Evolutionary conservation across 2,888 invertebrate genomes (phyloP).

Genomic region (Apotomis betuletana): DNA sequence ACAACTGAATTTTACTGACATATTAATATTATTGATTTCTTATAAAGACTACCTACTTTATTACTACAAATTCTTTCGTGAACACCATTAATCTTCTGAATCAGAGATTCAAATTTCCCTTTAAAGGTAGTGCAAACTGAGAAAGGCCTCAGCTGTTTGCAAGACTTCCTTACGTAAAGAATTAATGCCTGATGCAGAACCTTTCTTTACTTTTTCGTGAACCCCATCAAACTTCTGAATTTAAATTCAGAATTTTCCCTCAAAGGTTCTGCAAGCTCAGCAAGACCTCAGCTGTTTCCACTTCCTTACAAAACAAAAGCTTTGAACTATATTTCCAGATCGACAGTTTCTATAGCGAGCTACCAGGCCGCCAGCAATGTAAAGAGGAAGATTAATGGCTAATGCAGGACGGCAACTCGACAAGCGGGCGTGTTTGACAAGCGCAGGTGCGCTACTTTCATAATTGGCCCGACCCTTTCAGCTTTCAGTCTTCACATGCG

Average conservation of each 20-base stretch:
- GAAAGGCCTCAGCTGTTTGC: neutral
- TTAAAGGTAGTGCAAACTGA: constrained; percentile 19
- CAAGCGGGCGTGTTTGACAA: constrained; percentile 81
- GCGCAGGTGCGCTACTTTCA: constrained; percentile 83
- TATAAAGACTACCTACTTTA: too few species aligned
- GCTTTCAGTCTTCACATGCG: constrained; percentile 59
- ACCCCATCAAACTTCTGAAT: neutral
- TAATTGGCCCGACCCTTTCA: constrained; percentile 82
- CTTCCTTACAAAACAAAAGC: constrained; percentile 34
- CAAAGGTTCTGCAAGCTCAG: constrained; percentile 3
- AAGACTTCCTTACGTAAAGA: too few species aligned
- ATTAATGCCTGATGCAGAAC: too few species aligned
- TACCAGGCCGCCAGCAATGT: constrained; percentile 72
- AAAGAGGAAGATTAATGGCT: constrained; percentile 79
- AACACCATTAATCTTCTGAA: neutral
- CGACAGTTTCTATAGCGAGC: constrained; percentile 47
- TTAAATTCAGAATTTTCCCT: neutral
- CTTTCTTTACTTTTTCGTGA: neutral
- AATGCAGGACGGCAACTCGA: constrained; percentile 62
- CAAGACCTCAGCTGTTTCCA: constrained; percentile 36
- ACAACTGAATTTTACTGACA: too few species aligned
- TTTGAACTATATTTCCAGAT: constrained; percentile 39
- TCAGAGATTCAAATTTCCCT: neutral
- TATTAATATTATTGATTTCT: too few species aligned
- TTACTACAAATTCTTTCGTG: neutral